Evolutionary conservation across 1,140 invertebrate species (phyloP).

Genomic region (Tribolium castaneum): DNA sequence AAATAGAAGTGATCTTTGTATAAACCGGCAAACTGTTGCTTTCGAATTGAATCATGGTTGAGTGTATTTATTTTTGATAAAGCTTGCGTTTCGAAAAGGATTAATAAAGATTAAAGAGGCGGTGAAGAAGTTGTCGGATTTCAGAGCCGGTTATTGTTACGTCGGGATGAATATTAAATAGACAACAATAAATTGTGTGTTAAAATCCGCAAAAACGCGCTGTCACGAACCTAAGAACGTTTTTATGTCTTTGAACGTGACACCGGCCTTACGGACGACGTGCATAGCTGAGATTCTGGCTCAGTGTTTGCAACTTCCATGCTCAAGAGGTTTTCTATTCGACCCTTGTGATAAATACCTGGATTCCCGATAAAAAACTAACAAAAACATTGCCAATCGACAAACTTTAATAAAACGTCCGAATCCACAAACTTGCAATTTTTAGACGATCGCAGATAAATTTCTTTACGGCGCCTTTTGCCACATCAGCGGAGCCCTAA

Average conservation of each 20-base stretch:
- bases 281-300: slow-evolving; percentile 25
- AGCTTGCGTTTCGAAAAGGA: slow-evolving; percentile 7
- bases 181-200: slow-evolving; percentile 34
- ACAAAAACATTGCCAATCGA: not conserved
- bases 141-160: slow-evolving; percentile 17
- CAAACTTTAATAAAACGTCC: not conserved
- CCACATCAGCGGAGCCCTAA: not conserved
- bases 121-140: slow-evolving; percentile 21
- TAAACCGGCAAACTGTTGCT: slow-evolving; percentile 18
- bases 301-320: slow-evolving; percentile 16
- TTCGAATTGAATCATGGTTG: slow-evolving; percentile 15
- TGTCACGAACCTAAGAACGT: slow-evolving; percentile 31
- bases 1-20: not conserved
- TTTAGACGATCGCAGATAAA: not conserved
- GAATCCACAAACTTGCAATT: slow-evolving; percentile 2
- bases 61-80: slow-evolving; percentile 29
- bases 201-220: slow-evolving; percentile 32
- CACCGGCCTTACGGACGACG: slow-evolving; percentile 26
- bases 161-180: slow-evolving; percentile 27
- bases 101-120: slow-evolving; percentile 3
- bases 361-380: slow-evolving; percentile 9
- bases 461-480: not conserved
- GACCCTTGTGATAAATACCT: slow-evolving; percentile 16
- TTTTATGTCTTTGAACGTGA: slow-evolving; percentile 31
- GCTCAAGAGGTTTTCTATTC: slow-evolving; percentile 10